Evolutionary conservation across 2,888 invertebrate species (phyloP).

Genomic region (Euplagia quadripunctaria): DNA sequence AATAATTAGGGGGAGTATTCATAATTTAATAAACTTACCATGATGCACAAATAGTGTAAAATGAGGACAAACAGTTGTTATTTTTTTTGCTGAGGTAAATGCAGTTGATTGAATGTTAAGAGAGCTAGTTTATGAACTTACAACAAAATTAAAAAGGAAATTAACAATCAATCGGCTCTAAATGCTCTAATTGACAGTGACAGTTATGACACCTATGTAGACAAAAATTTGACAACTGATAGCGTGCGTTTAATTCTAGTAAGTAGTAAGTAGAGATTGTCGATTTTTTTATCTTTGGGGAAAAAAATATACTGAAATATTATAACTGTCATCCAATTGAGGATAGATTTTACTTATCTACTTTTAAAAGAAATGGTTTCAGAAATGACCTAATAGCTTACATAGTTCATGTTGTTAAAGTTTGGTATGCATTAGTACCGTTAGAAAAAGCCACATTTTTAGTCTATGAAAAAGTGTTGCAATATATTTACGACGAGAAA

Average conservation of each 20-base stretch:
- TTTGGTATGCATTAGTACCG: constrained; percentile 40
- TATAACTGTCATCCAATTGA: not conserved
- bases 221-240: not conserved
- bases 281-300: not conserved
- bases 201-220: not conserved
- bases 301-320: not conserved
- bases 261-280: not conserved
- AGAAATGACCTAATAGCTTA: not conserved
- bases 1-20: not conserved
- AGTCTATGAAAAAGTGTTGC: constrained; percentile 45
- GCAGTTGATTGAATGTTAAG: not conserved
- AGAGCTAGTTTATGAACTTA: not conserved
- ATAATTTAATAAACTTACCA: constrained; percentile 33
- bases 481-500: not conserved
- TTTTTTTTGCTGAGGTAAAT: not conserved
- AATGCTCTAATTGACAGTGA: constrained; percentile 10
- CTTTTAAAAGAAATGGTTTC: not conserved
- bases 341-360: not conserved
- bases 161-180: not conserved
- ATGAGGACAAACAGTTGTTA: constrained; percentile 18
- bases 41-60: constrained; percentile 34
- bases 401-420: no score
- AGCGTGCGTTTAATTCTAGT: not conserved
- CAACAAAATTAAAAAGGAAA: not conserved
- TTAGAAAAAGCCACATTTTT: constrained; percentile 20